A percentile compares a stretch with the other conserved stretches of the same genome.
These are phyloP conservation scores for Chaetodon trifasciatus DNA, from an alignment of 2,797 vertebrate species.

Conservation along the genomic window DNA sequence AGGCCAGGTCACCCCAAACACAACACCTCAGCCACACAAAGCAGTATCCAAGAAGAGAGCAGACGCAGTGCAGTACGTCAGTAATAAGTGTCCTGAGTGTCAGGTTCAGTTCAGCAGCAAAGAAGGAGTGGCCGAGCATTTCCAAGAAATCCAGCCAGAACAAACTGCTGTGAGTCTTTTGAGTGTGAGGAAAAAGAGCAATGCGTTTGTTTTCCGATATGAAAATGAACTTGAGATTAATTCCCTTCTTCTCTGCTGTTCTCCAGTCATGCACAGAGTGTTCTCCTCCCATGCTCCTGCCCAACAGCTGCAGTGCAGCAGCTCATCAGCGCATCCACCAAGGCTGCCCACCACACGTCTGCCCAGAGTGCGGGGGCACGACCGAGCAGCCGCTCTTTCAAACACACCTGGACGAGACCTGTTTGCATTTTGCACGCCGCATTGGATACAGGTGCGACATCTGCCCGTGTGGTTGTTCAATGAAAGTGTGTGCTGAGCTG, in stretches of 20 bases:
- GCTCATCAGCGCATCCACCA: slow-evolving; percentile 95
- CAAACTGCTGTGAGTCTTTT: slow-evolving; percentile 79
- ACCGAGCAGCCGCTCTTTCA: slow-evolving; percentile 88
- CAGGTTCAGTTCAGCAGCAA: slow-evolving; percentile 90
- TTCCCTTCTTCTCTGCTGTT: neutral
- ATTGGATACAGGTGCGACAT: slow-evolving; percentile 93
- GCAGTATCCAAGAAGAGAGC: slow-evolving; percentile 65
- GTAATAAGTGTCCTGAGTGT: slow-evolving; percentile 92
- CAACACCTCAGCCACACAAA: slow-evolving; percentile 65
- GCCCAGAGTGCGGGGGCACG: slow-evolving; percentile 93
- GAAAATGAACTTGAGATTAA: neutral
- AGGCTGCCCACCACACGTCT: slow-evolving; percentile 89
- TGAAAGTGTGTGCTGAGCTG: neutral
- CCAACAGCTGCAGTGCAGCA: slow-evolving; percentile 91
- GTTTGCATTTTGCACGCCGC: slow-evolving; percentile 93
- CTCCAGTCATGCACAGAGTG: slow-evolving; percentile 90
- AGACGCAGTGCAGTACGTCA: slow-evolving; percentile 79
- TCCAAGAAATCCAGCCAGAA: slow-evolving; percentile 88
- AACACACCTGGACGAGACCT: slow-evolving; percentile 89
- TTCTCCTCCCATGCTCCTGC: slow-evolving; percentile 92
- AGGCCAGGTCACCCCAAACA: slow-evolving; percentile 31
- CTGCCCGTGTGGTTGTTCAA: neutral
- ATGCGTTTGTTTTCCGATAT: neutral
- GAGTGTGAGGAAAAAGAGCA: neutral
- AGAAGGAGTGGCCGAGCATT: slow-evolving; percentile 90